Percentiles rank a stretch among this genome's conserved stretches.
These are phyloP conservation scores for Eubucco bourcierii DNA, from an alignment of 2,113 vertebrate genomes.

Conservation along the genomic window DNA sequence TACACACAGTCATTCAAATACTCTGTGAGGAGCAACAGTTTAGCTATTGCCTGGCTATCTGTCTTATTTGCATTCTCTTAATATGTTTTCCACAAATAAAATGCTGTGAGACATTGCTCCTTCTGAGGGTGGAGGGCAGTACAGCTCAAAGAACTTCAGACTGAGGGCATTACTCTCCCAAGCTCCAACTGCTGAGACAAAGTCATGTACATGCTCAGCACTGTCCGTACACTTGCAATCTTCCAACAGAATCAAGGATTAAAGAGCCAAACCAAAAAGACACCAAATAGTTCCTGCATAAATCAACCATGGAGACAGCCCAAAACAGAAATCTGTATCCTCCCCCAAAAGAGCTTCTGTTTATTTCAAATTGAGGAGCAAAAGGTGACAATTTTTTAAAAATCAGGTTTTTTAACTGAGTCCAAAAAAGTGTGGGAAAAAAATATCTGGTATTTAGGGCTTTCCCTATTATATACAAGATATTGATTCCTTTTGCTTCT, in stretches of 20 bases:
- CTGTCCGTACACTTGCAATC: not conserved
- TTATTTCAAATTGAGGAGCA: not conserved
- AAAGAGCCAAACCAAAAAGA: not conserved
- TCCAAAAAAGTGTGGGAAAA: not conserved
- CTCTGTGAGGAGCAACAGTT: not conserved
- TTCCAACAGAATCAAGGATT: not conserved
- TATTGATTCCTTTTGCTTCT: not conserved
- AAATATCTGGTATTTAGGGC: not conserved
- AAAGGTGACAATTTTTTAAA: not conserved
- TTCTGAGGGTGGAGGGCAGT: not conserved
- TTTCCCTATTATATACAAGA: not conserved
- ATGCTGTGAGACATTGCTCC: not conserved
- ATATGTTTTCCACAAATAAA: not conserved
- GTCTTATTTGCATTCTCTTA: not conserved
- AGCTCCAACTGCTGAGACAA: not conserved
- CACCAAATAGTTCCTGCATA: not conserved
- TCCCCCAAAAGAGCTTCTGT: not conserved
- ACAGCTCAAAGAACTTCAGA: not conserved
- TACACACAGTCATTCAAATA: not conserved
- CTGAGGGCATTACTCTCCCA: not conserved
- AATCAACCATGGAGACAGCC: not conserved
- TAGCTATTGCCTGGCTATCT: not conserved
- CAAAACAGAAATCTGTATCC: not conserved
- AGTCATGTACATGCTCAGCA: fast-evolving
- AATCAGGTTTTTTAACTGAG: not conserved